Evolutionary conservation across 2,888 invertebrate genomes (phyloP), one percentile per base, ranked within the genome.

Genomic region (Ectropis crepuscularia): DNA sequence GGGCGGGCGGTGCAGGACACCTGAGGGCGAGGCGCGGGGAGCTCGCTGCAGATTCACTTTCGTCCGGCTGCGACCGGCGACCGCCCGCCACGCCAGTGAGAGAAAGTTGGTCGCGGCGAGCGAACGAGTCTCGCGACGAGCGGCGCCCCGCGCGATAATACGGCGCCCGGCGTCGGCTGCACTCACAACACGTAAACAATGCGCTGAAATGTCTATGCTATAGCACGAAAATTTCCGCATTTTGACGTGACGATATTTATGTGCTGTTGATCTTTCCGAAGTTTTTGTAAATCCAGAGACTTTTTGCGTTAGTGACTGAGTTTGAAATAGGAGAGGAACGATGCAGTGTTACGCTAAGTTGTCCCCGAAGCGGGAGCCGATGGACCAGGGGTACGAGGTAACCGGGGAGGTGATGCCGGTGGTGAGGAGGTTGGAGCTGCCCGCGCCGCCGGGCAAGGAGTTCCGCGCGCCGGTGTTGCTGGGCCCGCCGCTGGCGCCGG

Each of bases 71-170:
- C 89, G 85, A 80, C 81, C 86, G 87, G 86, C 89, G 85, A 80
- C 81, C 86, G 87, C 85, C 83, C 85, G 88, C 87, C 86, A 86
- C 87, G 90, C 90, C 93, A 93, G 93, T 93, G 86, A 90, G 93
- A 92, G 93, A 93, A 93, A 93, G 93, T 92, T 90, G 87, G 88
- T 84, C 92, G 93, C 87, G 87, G 84, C 85, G 92, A 89, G 88
- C 90, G 92, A 90, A 92, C 92, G 90, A 89, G 85, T 90, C 87
- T 85, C 90, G 90, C 89, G 86, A 82, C 83, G 82, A 85, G 89
- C 88, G 87, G 86, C 86, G 86, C 83, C 87, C 82, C 89, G 81
- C 83, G 85, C 87, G 85, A 79, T 77, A 76, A 69, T 73, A 79
- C 75, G 79, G 74, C 78, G 75, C 70, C 78, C 77, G 77, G 75